Conservation (phyloP, 2,797 vertebrate genomes). For the Masticophis lateralis region DNA sequence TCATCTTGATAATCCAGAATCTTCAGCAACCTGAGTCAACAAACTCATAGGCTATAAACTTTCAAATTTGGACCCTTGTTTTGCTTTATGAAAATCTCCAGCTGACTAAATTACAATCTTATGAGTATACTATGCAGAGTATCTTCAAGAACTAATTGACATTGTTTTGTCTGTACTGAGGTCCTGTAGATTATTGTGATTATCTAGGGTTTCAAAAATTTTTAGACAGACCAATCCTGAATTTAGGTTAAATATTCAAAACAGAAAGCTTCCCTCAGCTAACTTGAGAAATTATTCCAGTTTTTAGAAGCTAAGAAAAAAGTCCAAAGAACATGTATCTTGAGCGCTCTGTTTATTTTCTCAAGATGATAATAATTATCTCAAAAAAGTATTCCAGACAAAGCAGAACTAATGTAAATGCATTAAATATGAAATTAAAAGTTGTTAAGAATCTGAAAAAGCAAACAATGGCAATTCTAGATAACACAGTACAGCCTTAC, state of each 20-base stretch:
- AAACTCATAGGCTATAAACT: not conserved
- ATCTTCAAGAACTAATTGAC: not conserved
- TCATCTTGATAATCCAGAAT: not conserved
- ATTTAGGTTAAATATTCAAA: not conserved
- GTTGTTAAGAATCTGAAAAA: not conserved
- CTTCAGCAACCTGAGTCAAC: not conserved
- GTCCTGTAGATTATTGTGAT: not conserved
- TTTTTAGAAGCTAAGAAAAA: not conserved
- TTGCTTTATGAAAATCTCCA: not conserved
- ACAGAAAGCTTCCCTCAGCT: not conserved
- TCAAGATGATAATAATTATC: too few relatives aligned
- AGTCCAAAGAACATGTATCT: not conserved
- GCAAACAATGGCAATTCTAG: not conserved
- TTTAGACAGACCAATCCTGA: not conserved
- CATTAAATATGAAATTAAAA: not conserved
- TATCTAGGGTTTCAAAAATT: not conserved
- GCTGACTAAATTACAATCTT: not conserved
- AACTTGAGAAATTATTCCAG: not conserved
- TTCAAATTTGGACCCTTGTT: not conserved
- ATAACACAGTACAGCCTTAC: not conserved
- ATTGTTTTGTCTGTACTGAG: not conserved
- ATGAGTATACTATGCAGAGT: not conserved
- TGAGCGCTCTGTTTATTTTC: too few relatives aligned
- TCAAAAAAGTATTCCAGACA: not conserved
- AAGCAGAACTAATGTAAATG: not conserved